A percentile compares a stretch with the other conserved stretches of the same genome.
These are phyloP conservation scores for Cavia porcellus DNA, from an alignment of 2,113 vertebrate species.

Conservation along the genomic window DNA sequence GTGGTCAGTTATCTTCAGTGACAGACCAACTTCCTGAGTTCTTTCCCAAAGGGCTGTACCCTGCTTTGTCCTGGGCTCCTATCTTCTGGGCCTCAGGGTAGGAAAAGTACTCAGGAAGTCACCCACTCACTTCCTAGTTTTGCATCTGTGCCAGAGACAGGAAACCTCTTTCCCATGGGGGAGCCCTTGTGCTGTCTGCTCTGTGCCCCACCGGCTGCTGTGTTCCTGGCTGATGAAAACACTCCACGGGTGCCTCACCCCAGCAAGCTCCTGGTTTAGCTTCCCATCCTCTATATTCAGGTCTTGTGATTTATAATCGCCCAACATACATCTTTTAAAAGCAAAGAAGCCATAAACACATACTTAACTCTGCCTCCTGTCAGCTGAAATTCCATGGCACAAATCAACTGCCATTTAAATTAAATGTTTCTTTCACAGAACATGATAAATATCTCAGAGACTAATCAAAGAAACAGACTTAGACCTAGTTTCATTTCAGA, in stretches of 20 bases:
- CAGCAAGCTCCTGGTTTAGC: not conserved
- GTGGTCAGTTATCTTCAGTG: not conserved
- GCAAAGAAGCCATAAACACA: conserved; percentile 63
- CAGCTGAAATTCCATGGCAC: conserved; percentile 56
- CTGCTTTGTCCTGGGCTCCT: not conserved
- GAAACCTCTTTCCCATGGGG: not conserved
- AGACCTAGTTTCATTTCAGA: not conserved
- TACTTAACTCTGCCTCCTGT: conserved; percentile 67
- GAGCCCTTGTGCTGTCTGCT: not conserved
- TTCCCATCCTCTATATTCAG: not conserved
- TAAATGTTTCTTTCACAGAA: conserved; percentile 62
- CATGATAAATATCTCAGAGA: conserved; percentile 46
- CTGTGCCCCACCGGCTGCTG: not conserved
- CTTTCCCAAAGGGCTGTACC: not conserved
- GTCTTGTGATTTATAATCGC: conserved; percentile 52
- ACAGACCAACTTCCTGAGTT: not conserved
- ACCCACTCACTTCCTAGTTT: not conserved
- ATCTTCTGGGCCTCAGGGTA: not conserved
- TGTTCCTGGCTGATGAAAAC: conserved; percentile 1
- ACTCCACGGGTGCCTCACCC: not conserved
- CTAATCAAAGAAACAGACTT: conserved; percentile 59
- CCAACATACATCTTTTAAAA: conserved; percentile 70
- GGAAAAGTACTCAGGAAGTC: not conserved
- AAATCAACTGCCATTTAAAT: conserved; percentile 69
- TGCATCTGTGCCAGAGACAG: not conserved